Conservation (phyloP, 2,797 vertebrate genomes). For the Urosaurus nigricauda region DNA sequence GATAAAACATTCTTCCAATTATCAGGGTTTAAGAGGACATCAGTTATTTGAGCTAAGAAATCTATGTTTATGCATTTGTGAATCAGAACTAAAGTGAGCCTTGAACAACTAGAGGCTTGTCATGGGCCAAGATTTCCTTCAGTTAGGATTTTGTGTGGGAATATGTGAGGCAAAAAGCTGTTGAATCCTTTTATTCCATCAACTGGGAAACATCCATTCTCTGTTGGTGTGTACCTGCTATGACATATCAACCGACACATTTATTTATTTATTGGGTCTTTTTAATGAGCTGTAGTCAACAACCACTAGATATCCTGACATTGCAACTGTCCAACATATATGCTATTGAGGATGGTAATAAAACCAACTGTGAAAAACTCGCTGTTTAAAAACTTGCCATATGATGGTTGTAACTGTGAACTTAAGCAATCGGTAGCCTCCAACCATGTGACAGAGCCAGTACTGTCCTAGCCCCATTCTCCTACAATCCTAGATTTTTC, state of each 20-base stretch:
- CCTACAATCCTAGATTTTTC: not conserved
- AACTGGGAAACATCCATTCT: not conserved
- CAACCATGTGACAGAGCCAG: not conserved
- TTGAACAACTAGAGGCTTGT: not conserved
- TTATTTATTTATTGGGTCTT: not conserved
- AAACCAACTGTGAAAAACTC: not conserved
- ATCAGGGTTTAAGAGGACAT: not conserved
- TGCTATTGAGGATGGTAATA: not conserved
- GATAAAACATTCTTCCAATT: not conserved
- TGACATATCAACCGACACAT: not conserved
- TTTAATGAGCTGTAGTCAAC: not conserved
- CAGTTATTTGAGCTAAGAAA: fast-evolving
- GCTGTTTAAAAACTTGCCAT: not conserved
- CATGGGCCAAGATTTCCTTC: fast-evolving
- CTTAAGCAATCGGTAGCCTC: not conserved
- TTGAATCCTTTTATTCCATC: conserved; percentile 7
- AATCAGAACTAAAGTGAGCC: not conserved
- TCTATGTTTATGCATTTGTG: not conserved
- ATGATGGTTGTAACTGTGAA: not conserved
- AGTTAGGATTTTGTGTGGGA: not conserved
- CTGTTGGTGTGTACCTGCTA: fast-evolving
- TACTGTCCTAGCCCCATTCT: not conserved
- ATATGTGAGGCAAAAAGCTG: not conserved
- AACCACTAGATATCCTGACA: not conserved
- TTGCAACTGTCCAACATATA: not conserved